Base-by-base conservation (phyloP, 1,140 invertebrate species). In the Idris sp. region DNA sequence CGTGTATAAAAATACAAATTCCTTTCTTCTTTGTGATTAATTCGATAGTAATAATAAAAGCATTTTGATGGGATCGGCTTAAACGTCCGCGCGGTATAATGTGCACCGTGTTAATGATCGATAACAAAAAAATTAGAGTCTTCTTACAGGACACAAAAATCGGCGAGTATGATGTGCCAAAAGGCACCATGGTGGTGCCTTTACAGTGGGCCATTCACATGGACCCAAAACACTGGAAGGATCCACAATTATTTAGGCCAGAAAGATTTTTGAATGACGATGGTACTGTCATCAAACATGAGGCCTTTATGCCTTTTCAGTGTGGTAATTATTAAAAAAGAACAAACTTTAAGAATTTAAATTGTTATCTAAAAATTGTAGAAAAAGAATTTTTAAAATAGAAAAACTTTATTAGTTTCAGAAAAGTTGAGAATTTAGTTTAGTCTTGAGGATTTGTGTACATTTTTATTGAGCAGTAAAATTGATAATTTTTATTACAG, bases 121-220 rank as follows among this genome's bases (percentile, higher is more conserved):
- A 51, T 69, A 53, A 53, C n/a, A n/a, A n/a, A n/a, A n/a, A n/a
- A n/a, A n/a, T n/a, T n/a, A n/a, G 3, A 10, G 10, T 11, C 14
- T 13, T 9, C n/a, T 53, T 77, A 30, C 22, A 93, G 89, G 90
- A 94, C 36, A 89, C 91, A 81, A 8, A 88, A 88, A 84, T 91
- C 86, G 65, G 84, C 83, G 33, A 91, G 90, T 93, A 81, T 43
- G 78, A 82, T 14, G 44, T 87, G 0, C 90, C 90, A 0, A 88
- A 89, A 65, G 89, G 88, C 2, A 87, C 89, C 0, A 90, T 92
- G 90, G 85, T 96, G 1, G 87, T 97, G 10, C 92, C 95, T 0
- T 83, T 97, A 7, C 91, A 95, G 61, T 97, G 94, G 93, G 92
- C 93, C 3, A 88, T 96, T 14, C 95, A 97, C 80, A 94, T 93